Base-by-base conservation (phyloP, 2,888 invertebrate species). In the Elgonia sp. region DNA sequence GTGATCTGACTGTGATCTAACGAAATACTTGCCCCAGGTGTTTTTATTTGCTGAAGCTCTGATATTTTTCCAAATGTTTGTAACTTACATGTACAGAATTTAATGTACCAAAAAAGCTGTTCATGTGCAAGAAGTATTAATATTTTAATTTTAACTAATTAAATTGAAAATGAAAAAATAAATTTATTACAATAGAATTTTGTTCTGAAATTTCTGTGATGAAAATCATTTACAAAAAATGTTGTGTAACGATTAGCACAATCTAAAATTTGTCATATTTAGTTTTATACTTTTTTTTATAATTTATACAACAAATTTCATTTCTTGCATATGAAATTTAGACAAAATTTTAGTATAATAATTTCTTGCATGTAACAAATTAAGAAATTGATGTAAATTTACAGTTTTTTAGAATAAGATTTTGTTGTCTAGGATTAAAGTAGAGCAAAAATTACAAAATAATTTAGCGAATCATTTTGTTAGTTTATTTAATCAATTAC, bases 1-100 rank as follows among this genome's bases (percentile, higher is more conserved):
- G 83, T 84, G 83, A 70, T 84, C 84, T 70, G 84, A 77, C 84
- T 77, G 70, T 77, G 70, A 77, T 84, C 77, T 84, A 70, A 55
- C 76, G 55, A 46, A 77, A 84, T 50, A 77, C 77, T 46, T 46
- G 76, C 69, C 76, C 10, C 18, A 21, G 83, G 76, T 62, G 69
- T 67, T 84, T 83, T 76, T 84, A 76, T 84, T 84, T 70, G 50
- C 39, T 83, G 76, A 37, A 39, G 46, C 40, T 76, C 18, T 70
- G 62, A 70, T 84, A 76, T 70, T 69, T 75, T 69, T 69, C 39
- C 46, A 75, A 75, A 83, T 55, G 67, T 63, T 14, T 60, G 40
- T 75, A 83, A 75, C 75, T 42, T 50, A 75, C 60, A 72, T 60
- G n/a, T 39, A 10, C 10, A 40, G 55, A 65, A 53, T 62, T 16